These are phyloP conservation scores for Drosophila carrolli DNA, from an alignment of 1,140 invertebrate species.

Conservation along the genomic window DNA sequence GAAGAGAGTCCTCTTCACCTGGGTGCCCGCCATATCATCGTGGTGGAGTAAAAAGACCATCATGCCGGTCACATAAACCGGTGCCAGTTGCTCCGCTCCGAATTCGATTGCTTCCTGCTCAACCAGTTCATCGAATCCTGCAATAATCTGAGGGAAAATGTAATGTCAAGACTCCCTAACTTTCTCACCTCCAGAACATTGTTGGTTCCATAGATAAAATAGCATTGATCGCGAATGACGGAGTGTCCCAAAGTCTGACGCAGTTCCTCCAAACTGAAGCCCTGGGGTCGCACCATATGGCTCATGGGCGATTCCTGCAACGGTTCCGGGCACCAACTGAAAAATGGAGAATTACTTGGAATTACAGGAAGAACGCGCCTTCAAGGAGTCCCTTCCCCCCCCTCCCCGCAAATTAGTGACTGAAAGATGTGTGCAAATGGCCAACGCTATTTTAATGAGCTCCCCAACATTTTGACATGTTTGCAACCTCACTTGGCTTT, in stretches of 20 bases:
- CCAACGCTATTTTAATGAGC: slow-evolving; percentile 69
- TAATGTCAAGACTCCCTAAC: not conserved
- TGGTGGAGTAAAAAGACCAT: slow-evolving; percentile 59
- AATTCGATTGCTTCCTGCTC: slow-evolving; percentile 49
- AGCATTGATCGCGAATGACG: slow-evolving; percentile 31
- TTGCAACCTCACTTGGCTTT: slow-evolving; percentile 30
- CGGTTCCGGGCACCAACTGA: not conserved
- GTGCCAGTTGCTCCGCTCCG: slow-evolving; percentile 47
- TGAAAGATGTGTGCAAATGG: slow-evolving; percentile 43
- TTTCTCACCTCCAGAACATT: slow-evolving; percentile 52
- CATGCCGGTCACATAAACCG: slow-evolving; percentile 54
- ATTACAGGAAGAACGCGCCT: not conserved
- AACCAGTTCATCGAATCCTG: slow-evolving; percentile 44
- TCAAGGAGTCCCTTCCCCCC: not conserved
- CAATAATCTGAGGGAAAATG: slow-evolving; percentile 19
- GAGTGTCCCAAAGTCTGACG: slow-evolving; percentile 37
- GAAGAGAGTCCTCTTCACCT: slow-evolving; percentile 51
- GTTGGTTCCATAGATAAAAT: slow-evolving; percentile 44
- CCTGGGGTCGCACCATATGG: slow-evolving; percentile 54
- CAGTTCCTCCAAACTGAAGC: slow-evolving; percentile 55
- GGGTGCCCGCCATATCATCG: slow-evolving; percentile 32
- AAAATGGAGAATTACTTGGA: not conserved
- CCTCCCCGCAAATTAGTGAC: slow-evolving; percentile 23
- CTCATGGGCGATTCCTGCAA: not conserved
- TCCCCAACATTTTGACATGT: slow-evolving; percentile 52